Conservation (phyloP, 2,888 invertebrate species). For the Reticulitermes lucifugus region DNA sequence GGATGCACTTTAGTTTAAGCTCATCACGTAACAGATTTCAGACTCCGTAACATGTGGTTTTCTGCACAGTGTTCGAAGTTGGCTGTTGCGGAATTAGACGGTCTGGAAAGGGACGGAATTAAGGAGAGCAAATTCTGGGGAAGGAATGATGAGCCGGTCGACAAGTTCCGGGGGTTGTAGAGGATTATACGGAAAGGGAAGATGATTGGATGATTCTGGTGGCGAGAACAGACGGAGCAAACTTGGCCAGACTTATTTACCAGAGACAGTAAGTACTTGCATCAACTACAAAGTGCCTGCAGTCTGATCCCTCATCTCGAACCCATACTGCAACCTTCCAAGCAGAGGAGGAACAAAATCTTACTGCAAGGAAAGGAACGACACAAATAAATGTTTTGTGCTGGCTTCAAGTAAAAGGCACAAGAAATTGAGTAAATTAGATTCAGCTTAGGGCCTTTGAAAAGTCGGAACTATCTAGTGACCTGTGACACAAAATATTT, state of each 20-base stretch:
- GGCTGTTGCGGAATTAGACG: background rate
- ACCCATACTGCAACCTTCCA: background rate
- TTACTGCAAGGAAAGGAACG: background rate
- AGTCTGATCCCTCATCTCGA: background rate
- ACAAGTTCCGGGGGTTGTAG: background rate
- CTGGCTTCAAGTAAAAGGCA: background rate
- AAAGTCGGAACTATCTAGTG: too few relatives aligned
- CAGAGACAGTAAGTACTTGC: background rate
- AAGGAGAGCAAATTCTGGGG: background rate
- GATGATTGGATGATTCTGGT: background rate
- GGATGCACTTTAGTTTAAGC: background rate
- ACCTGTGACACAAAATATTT: too few relatives aligned
- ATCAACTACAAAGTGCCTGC: background rate
- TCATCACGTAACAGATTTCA: background rate
- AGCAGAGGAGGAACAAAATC: background rate
- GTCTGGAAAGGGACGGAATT: background rate
- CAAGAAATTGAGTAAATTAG: too few relatives aligned
- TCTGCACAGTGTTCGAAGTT: background rate
- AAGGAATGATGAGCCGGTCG: constrained; percentile 6
- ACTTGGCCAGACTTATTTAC: constrained; percentile 6
- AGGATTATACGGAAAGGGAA: constrained; percentile 1
- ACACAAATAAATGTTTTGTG: background rate
- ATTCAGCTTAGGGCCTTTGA: too few relatives aligned
- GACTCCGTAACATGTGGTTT: background rate
- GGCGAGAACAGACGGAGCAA: background rate